Evolutionary conservation across 2,888 invertebrate species (phyloP).

Genomic region (Pterostichus madidus): DNA sequence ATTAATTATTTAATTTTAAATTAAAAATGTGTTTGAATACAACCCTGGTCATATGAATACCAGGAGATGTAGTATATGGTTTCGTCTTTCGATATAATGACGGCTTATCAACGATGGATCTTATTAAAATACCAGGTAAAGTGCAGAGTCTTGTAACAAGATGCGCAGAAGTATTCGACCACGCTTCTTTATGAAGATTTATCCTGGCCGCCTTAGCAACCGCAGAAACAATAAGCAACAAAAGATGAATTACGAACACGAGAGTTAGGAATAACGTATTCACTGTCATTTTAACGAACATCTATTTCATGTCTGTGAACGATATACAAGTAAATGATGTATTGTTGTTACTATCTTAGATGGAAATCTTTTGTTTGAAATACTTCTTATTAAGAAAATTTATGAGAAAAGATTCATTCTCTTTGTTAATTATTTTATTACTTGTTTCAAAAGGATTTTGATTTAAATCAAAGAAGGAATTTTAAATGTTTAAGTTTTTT

Average conservation of each 20-base stretch:
- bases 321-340: constrained; percentile 21
- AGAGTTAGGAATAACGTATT: not conserved
- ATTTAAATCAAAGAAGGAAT: constrained; percentile 28
- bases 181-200: constrained; percentile 52
- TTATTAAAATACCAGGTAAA: constrained; percentile 68
- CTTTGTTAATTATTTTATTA: constrained; percentile 46
- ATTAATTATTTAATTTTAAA: not conserved
- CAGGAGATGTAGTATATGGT: constrained; percentile 8
- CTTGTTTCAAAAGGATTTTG: constrained; percentile 7
- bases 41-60: constrained; percentile 6
- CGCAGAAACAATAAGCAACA: constrained; percentile 48
- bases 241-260: constrained; percentile 49
- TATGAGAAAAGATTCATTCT: constrained; percentile 21
- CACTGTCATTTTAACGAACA: constrained; percentile 21
- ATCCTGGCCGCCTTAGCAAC: constrained; percentile 27
- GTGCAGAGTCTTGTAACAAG: constrained; percentile 68
- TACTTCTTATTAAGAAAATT: constrained; percentile 18
- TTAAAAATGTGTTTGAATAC: not conserved
- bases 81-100: constrained; percentile 65
- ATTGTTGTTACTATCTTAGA: not conserved
- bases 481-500: constrained; percentile 22
- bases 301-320: constrained; percentile 13
- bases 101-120: constrained; percentile 68
- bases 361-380: not conserved
- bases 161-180: constrained; percentile 42